Conservation (phyloP, 2,797 vertebrate genomes). For the Lacerta bilineata region DNA sequence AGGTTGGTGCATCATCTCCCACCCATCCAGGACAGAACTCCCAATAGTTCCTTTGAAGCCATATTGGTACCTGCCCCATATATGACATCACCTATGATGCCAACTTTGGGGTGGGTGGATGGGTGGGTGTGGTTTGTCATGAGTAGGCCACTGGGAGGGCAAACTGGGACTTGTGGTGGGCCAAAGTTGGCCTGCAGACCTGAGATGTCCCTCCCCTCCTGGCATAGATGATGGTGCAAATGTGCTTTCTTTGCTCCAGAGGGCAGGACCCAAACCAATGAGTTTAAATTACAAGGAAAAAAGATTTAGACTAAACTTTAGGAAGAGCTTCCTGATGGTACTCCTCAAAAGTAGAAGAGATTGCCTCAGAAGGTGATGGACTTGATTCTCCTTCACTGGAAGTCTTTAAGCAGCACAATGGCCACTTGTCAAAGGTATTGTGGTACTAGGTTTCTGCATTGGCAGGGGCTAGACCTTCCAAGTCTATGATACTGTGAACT, state of each 20-base stretch:
- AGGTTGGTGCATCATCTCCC: neutral
- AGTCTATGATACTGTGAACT: neutral
- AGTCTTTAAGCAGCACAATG: neutral
- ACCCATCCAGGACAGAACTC: neutral
- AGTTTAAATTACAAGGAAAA: neutral
- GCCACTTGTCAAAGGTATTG: neutral
- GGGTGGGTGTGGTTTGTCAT: no score
- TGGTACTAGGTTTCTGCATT: neutral
- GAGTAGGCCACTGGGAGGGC: no score
- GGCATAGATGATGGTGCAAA: neutral
- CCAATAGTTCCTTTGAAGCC: no score
- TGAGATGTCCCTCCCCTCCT: no score
- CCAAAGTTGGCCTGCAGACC: no score
- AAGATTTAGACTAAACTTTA: neutral
- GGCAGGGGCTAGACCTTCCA: neutral
- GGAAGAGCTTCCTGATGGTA: neutral
- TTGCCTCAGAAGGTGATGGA: neutral
- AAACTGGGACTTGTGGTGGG: no score
- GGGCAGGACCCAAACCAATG: neutral
- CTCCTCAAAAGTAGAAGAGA: neutral
- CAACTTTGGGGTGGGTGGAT: no score
- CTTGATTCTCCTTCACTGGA: neutral
- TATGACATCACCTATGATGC: no score
- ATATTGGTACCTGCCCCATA: no score
- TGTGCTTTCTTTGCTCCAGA: neutral